Conservation (phyloP, 1,140 invertebrate genomes). For the Apis mellifera region Amel_HAv3.1 CM009944.2:2486501-2487000, state of each 20-base stretch:
- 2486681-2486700: conserved; percentile 10
- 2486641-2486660: conserved; percentile 69
- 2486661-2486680: conserved; percentile 64
- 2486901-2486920: too few relatives aligned
- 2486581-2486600: conserved; percentile 62
- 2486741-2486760: background rate
- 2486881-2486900: too few relatives aligned
- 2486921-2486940: too few relatives aligned
- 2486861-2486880: too few relatives aligned
- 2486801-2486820: background rate
- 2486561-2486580: conserved; percentile 68
- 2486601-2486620: conserved; percentile 52
- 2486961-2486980: too few relatives aligned
- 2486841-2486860: background rate
- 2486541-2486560: conserved; percentile 68
- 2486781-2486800: background rate
- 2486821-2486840: background rate
- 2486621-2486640: conserved; percentile 64
- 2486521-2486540: conserved; percentile 68
- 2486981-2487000: background rate
- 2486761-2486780: background rate
- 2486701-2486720: background rate
- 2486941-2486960: too few relatives aligned
- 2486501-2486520: background rate
- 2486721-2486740: background rate